Base-by-base conservation (phyloP, 1,140 invertebrate genomes). In the Panagrolaimus sp. region DNA sequence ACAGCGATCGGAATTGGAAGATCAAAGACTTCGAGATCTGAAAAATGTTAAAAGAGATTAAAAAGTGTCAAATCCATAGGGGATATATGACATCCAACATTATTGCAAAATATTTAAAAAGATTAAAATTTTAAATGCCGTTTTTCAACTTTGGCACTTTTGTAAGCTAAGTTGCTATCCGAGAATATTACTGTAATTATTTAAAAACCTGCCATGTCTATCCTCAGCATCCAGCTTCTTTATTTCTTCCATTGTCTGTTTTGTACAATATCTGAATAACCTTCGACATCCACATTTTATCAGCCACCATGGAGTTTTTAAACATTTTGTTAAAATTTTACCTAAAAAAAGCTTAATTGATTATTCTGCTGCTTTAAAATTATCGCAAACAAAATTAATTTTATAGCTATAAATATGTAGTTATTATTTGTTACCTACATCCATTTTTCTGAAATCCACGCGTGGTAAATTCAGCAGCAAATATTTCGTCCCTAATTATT, bases 211-310 rank as follows among this genome's bases (percentile, higher is more conserved):
- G 69, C 74, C 71, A 53, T 62, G 42, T 65, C 76, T 77, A 63
- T 78, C 77, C 46, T 78, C 78, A 13, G 20, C 75, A 63, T 78
- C 77, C 14, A 78, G 66, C 57, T 61, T 66, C 31, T 63, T 14
- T 13, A 78, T 80, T 46, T 78, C 77, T 27, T 64, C 72, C 45
- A 78, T 51, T 43, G 78, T 77, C 63, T 79, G 78, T 57, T 80
- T 80, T 20, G 77, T 78, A 64, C 78, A 80, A 62, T 77, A 77
- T 11, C 78, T 63, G 61, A 78, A 78, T 42, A 75, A 47, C 25
- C 77, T 45, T 42, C 77, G 63, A 31, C 77, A 78, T 13, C 64
- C 72, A 44, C 77, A 79, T 67, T 80, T 78, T 1, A 78, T 44
- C 43, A 77, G 61, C 51, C 62, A 80, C 77, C 77, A 78, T 9